phyloP scores from a whole-genome alignment of 1,140 invertebrate species.

The Oncopeltus fasciatus region DNA sequence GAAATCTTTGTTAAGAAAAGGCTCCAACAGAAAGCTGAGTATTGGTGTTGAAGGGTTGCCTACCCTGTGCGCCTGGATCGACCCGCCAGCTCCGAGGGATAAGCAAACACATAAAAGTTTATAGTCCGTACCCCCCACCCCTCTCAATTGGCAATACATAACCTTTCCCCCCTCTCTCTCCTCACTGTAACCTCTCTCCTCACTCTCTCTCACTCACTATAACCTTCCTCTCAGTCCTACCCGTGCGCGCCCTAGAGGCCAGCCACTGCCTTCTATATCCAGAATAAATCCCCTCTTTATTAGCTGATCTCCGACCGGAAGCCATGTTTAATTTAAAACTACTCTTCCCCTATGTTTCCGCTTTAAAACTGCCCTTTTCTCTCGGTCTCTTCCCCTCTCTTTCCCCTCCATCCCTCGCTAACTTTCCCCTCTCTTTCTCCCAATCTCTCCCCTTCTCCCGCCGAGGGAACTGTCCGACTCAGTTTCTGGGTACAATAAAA shows the following conservation, averaged over 20 bases:
- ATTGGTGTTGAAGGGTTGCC: background rate
- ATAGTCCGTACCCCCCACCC: conserved; percentile 9
- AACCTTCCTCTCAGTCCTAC: background rate
- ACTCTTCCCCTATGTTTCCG: background rate
- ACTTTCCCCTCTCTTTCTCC: no score
- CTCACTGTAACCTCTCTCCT: no score
- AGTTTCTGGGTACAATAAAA: background rate
- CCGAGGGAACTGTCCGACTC: no score
- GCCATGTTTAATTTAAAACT: background rate
- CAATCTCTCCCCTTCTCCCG: background rate
- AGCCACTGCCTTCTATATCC: background rate
- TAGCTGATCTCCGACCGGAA: background rate
- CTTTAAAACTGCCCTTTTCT: conserved; percentile 17
- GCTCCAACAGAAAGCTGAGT: no score
- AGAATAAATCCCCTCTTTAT: background rate
- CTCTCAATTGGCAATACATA: conserved; percentile 16
- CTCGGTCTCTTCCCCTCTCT: conserved; percentile 1
- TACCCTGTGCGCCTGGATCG: background rate
- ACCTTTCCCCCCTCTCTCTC: background rate
- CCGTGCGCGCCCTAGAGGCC: background rate
- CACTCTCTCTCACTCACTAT: no score
- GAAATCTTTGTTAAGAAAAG: no score
- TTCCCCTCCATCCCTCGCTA: background rate
- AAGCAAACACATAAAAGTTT: conserved; percentile 20
- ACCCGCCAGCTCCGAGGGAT: conserved; percentile 15